Percentiles rank a stretch among this genome's conserved stretches.
phyloP scores from a whole-genome alignment of 2,113 vertebrate species.

The Tympanuchus pallidicinctus region DNA sequence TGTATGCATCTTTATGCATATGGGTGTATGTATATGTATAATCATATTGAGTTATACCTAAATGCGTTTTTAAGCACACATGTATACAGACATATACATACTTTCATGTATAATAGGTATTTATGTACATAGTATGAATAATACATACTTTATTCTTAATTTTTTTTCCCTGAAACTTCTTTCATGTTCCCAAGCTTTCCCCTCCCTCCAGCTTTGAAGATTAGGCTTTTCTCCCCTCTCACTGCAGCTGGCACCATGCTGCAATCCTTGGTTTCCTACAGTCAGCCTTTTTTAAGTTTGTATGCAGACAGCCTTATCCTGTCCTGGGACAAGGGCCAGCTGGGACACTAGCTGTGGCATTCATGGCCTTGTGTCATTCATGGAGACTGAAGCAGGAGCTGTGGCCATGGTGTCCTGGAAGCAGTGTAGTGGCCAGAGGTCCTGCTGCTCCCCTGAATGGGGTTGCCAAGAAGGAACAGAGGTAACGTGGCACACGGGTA shows the following conservation, averaged over 20 bases:
- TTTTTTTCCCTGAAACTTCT: background rate
- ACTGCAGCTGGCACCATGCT: background rate
- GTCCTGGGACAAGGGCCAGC: background rate
- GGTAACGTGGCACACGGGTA: background rate
- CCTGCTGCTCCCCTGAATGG: background rate
- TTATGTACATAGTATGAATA: background rate
- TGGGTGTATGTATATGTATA: background rate
- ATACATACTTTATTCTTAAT: background rate
- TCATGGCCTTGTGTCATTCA: fast-evolving
- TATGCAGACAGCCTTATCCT: background rate
- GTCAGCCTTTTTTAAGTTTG: background rate
- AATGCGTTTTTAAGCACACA: background rate
- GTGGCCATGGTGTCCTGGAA: background rate
- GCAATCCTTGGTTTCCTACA: background rate
- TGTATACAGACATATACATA: background rate
- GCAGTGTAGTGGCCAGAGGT: background rate
- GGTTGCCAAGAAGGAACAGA: fast-evolving
- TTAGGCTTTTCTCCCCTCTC: background rate
- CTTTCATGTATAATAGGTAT: background rate
- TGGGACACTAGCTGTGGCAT: background rate
- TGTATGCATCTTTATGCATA: background rate
- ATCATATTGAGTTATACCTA: background rate
- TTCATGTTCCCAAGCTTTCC: background rate
- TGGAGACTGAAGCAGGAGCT: fast-evolving
- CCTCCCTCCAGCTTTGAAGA: background rate